A percentile compares a stretch with the other conserved stretches of the same genome.
Conservation (phyloP, 2,113 vertebrate species). For the Passer domesticus region DNA sequence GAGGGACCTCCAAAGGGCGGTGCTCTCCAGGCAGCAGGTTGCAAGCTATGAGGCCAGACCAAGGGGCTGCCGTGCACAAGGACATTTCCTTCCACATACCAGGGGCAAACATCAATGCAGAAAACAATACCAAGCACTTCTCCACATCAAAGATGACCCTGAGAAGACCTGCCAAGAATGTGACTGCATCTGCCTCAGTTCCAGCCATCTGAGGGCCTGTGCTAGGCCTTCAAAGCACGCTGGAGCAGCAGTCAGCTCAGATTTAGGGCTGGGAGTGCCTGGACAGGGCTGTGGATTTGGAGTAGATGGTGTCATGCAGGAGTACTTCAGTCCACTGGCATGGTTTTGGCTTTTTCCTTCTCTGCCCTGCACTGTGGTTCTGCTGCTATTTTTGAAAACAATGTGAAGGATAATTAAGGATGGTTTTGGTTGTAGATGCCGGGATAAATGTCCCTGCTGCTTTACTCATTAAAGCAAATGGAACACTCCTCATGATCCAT, state of each 20-base stretch:
- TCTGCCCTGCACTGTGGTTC: not conserved
- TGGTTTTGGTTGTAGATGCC: not conserved
- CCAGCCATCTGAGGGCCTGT: slow-evolving; percentile 21
- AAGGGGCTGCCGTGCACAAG: not conserved
- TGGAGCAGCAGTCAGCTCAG: not conserved
- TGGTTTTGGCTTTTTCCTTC: not conserved
- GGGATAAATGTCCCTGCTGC: not conserved
- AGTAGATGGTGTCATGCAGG: not conserved
- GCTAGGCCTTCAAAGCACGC: slow-evolving; percentile 38
- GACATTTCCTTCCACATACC: not conserved
- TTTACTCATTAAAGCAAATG: not conserved
- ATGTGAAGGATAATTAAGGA: not conserved
- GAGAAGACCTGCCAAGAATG: slow-evolving; percentile 68
- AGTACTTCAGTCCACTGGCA: not conserved
- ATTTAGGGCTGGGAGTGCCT: not conserved
- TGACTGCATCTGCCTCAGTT: slow-evolving; percentile 51
- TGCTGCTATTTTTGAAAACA: slow-evolving; percentile 12
- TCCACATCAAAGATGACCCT: slow-evolving; percentile 67
- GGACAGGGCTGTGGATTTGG: not conserved
- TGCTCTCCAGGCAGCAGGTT: not conserved
- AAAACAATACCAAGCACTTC: slow-evolving; percentile 62
- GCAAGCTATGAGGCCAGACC: accelerated
- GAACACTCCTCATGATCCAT: accelerated
- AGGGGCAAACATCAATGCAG: slow-evolving; percentile 48
- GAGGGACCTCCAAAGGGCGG: not conserved